Base-by-base conservation (phyloP, 2,888 invertebrate genomes). In the Melipona beecheii region DNA sequence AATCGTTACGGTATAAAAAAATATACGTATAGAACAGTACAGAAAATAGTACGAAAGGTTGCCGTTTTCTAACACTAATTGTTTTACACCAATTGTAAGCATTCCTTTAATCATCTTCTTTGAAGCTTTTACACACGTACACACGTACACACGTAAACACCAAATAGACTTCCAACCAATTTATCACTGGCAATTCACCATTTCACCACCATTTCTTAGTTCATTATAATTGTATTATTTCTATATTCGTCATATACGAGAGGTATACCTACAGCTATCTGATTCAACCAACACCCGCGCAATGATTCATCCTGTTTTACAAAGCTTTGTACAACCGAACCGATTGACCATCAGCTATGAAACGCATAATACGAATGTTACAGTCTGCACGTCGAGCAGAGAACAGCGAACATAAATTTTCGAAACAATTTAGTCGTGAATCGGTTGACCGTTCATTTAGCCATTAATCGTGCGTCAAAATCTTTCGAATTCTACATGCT, bases 101-200 rank as follows among this genome's bases (percentile, higher is more conserved):
- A 83, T 88, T 83, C 43, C 75, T 81, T 65, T 68, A 71, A 70
- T 71, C 76, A 86, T 86, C 15, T 69, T 85, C 71, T 78, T 83
- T 64, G 65, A 83, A 36, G 86, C 89, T 89, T 83, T 79, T 43
- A 80, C 69, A 77, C 71, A 58, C 43, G 31, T 36, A 79, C 73
- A 27, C 27, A 27, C 27, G 27, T 27, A 27, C 27, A 27, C 27
- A 79, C 75, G n/a, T 79, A 71, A 58, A 75, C 65, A 75, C 50
- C 50, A 68, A 31, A 24, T 64, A 36, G 68, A 73, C 24, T 52
- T 68, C 31, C 69, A 15, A 70, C 65, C 68, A 64, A 74, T 58
- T 50, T 68, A 75, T 52, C 80, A 87, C 75, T 64, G 78, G 31
- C 69, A 69, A 75, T 73, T 75, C 65, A 75, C 65, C 72, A 31